These are phyloP conservation scores for Lasioglossum zephyrum DNA, from an alignment of 2,888 invertebrate species.

Conservation along the genomic window DNA sequence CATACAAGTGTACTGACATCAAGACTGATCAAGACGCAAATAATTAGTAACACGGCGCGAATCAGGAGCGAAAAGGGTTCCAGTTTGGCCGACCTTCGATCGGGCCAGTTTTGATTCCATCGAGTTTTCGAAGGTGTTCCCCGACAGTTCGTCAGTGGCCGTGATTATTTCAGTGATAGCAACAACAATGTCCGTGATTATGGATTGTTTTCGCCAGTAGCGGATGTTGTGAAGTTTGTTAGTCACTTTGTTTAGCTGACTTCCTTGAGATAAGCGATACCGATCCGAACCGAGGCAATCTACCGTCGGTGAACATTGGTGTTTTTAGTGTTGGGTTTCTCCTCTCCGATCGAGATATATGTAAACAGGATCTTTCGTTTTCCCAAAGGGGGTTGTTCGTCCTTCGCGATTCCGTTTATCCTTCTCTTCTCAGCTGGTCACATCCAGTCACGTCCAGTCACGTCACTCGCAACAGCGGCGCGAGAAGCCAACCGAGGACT, in stretches of 20 bases:
- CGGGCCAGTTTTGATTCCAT: not conserved
- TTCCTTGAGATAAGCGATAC: slow-evolving; percentile 34
- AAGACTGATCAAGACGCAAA: slow-evolving; percentile 47
- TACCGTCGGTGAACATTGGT: slow-evolving; percentile 32
- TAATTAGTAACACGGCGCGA: slow-evolving; percentile 63
- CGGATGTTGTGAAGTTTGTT: slow-evolving; percentile 64
- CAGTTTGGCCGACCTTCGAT: slow-evolving; percentile 35
- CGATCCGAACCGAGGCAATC: slow-evolving; percentile 14
- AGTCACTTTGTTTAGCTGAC: slow-evolving; percentile 53
- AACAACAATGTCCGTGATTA: slow-evolving; percentile 80
- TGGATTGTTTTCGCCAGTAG: slow-evolving; percentile 82
- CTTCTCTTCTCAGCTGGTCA: slow-evolving; percentile 45
- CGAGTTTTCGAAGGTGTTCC: slow-evolving; percentile 26
- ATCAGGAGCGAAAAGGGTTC: slow-evolving; percentile 32
- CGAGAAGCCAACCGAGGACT: slow-evolving; percentile 35
- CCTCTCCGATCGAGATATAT: not conserved
- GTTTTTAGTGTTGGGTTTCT: slow-evolving; percentile 33
- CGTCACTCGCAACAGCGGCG: slow-evolving; percentile 32
- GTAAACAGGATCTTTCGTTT: slow-evolving; percentile 37
- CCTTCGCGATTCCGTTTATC: slow-evolving; percentile 42
- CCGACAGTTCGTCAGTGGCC: slow-evolving; percentile 54
- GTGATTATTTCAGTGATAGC: slow-evolving; percentile 61
- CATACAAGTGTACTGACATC: slow-evolving; percentile 63
- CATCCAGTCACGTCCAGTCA: not conserved
- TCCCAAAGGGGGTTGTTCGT: slow-evolving; percentile 41